Evolutionary conservation across 2,113 vertebrate genomes (phyloP).

Genomic region (Porphyrio hochstetteri): DNA sequence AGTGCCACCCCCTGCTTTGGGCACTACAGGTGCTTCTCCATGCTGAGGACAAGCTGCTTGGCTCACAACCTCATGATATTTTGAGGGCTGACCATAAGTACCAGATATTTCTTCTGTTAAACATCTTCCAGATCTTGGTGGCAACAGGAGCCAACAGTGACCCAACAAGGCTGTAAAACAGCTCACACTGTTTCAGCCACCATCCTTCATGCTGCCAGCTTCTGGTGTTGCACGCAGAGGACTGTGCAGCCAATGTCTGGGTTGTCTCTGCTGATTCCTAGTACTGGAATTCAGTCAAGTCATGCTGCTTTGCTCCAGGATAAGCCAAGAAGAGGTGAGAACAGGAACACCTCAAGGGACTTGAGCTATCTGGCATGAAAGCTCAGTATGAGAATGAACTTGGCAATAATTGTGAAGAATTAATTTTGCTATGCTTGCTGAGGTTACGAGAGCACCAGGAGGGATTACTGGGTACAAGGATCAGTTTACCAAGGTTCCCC

Average conservation of each 20-base stretch:
- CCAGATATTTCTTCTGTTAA: not conserved
- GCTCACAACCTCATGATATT: not conserved
- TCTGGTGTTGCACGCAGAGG: not conserved
- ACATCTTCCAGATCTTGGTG: not conserved
- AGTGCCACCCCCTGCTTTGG: not conserved
- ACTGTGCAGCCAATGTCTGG: not conserved
- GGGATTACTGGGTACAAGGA: too few relatives aligned
- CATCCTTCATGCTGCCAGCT: fast-evolving
- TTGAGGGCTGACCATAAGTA: not conserved
- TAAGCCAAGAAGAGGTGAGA: not conserved
- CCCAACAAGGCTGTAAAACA: not conserved
- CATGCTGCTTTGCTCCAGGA: not conserved
- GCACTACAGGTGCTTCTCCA: not conserved
- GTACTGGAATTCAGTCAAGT: not conserved
- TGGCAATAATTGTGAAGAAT: not conserved
- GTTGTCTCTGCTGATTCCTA: fast-evolving
- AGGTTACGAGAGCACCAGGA: not conserved
- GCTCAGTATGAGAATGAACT: not conserved
- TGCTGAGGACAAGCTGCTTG: not conserved
- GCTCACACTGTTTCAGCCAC: too few relatives aligned
- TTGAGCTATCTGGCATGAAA: not conserved
- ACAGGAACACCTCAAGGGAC: not conserved
- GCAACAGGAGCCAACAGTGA: fast-evolving
- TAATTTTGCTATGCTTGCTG: not conserved
- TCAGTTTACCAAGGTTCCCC: not conserved